phyloP scores from a whole-genome alignment of 2,888 invertebrate species.

The Syrista parreyssii region DNA sequence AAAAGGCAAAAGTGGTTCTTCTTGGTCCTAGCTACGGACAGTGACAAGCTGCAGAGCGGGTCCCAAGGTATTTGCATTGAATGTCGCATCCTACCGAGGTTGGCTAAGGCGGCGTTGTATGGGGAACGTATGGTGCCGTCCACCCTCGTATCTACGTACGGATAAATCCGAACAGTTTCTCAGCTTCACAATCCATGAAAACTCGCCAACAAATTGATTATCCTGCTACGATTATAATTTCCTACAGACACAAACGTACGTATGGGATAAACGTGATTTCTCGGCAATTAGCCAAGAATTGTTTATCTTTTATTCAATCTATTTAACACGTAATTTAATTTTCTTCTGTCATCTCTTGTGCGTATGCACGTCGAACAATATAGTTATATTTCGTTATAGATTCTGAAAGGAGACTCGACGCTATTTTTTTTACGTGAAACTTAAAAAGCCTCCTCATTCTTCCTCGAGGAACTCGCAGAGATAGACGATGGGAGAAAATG shows the following conservation, averaged over 20 bases:
- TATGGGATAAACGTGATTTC: too few relatives aligned
- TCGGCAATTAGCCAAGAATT: too few relatives aligned
- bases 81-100: conserved; percentile 22
- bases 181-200: background rate
- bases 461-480: conserved; percentile 13
- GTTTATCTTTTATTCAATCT: too few relatives aligned
- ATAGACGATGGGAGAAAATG: conserved; percentile 32
- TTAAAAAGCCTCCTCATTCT: background rate
- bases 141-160: background rate
- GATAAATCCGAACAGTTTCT: background rate
- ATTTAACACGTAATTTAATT: too few relatives aligned
- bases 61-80: conserved; percentile 35
- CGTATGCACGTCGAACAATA: too few relatives aligned
- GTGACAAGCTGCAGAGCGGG: conserved; percentile 36
- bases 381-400: too few relatives aligned
- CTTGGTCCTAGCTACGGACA: conserved; percentile 20
- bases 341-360: too few relatives aligned
- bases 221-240: background rate
- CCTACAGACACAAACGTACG: too few relatives aligned
- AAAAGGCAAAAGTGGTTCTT: conserved; percentile 5
- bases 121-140: background rate
- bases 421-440: too few relatives aligned
- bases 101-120: background rate
- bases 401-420: too few relatives aligned
- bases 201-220: conserved; percentile 1